Base-by-base conservation (phyloP, 2,888 invertebrate genomes). In the Protonemura montana region DNA sequence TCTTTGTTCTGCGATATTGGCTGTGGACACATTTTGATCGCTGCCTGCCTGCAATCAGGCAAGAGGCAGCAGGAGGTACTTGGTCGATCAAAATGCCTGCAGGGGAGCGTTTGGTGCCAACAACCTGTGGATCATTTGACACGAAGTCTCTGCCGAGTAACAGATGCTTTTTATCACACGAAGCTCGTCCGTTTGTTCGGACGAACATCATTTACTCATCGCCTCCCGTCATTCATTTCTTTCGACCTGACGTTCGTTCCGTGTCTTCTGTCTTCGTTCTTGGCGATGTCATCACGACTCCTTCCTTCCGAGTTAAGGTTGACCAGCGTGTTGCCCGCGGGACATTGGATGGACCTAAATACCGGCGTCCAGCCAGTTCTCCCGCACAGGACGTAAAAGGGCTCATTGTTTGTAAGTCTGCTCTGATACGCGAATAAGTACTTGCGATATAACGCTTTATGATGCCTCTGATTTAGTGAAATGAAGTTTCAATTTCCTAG, bases 101-200 rank as follows among this genome's bases (percentile, higher is more conserved):
- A 59, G 59, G 59, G 59, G 59, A 59, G 13, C 59, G 59, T 21
- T 59, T 59, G 59, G 21, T 59, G 59, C 16, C 59, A 59, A 59
- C 59, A 59, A 59, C 59, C 59, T 59, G 59, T 59, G 59, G 59
- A 59, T 59, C 59, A 21, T 59, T 59, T 59, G 59, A 59, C 59
- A 59, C 59, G 59, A 59, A 10, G 59, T 13, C 21, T 59, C 59
- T 21, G 13, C 59, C 59, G 59, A 21, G 16, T 59, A 21, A 21
- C 59, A 59, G 59, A 59, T 59, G 59, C 59, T 13, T 21, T 59
- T 59, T 59, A 59, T 59, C 59, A 59, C 59, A 59, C 21, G 59
- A 21, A 10, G 59, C 21, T 59, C 59, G 59, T 2, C 59, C 13
- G 3, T 13, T 10, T 59, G 2, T 59, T 59, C 59, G 35, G 10